A percentile compares a stretch with the other conserved stretches of the same genome.
Conservation (phyloP, 2,113 vertebrate species). For the Rhinolophus sinicus region DNA sequence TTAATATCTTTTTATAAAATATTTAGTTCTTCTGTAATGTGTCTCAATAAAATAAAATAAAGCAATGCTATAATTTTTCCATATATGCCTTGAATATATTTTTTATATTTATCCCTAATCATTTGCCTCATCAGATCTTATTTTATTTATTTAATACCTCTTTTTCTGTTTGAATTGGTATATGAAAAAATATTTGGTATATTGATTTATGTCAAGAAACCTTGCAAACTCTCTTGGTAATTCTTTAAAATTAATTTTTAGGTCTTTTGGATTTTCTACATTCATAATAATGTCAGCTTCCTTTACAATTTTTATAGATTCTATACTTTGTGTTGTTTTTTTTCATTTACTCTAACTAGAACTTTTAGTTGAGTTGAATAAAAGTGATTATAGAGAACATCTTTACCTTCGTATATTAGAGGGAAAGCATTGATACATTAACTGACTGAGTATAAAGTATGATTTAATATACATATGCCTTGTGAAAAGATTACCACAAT, state of each 20-base stretch:
- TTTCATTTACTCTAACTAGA: background rate
- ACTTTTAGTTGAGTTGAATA: background rate
- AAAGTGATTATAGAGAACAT: background rate
- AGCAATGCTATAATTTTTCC: background rate
- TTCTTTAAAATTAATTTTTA: background rate
- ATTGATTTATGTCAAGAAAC: background rate
- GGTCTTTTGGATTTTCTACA: background rate
- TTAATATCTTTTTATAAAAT: too few relatives aligned
- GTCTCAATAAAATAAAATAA: background rate
- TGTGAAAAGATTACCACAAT: background rate
- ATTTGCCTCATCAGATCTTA: background rate
- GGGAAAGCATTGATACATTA: background rate
- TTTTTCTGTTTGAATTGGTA: background rate
- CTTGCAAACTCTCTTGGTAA: background rate
- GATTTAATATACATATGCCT: background rate
- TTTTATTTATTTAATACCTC: background rate
- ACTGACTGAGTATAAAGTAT: background rate
- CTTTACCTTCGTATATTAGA: background rate
- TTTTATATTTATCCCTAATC: background rate
- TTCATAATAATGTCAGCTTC: background rate
- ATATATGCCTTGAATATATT: background rate
- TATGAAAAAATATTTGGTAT: background rate
- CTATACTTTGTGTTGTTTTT: background rate
- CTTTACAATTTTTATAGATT: background rate
- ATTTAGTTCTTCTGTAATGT: too few relatives aligned